These are phyloP conservation scores for Tauraco hartlaubi DNA, from an alignment of 2,797 vertebrate species.

Conservation along the genomic window DNA sequence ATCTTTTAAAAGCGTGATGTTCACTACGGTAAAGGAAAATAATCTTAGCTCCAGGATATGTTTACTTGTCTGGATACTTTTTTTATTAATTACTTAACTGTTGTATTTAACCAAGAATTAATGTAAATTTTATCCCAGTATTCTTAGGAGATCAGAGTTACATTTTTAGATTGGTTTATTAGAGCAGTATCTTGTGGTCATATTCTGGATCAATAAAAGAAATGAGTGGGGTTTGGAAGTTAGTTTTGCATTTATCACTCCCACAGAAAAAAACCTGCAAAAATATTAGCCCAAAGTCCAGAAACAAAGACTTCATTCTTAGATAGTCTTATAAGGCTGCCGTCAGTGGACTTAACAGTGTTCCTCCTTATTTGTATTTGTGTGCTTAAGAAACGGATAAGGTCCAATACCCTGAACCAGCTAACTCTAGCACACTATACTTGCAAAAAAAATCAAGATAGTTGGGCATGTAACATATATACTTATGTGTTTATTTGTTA, in stretches of 20 bases:
- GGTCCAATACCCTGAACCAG: not conserved
- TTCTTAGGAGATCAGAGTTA: not conserved
- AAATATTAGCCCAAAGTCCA: not conserved
- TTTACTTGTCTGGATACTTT: not conserved
- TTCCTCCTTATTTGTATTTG: not conserved
- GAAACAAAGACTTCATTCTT: not conserved
- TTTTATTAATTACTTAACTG: not conserved
- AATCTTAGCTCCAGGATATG: not conserved
- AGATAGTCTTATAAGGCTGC: not conserved
- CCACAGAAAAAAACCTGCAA: not conserved
- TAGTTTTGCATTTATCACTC: slow-evolving; percentile 13
- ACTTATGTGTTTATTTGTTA: not conserved
- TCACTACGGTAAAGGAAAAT: not conserved
- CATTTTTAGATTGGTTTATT: not conserved
- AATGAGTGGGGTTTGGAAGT: not conserved
- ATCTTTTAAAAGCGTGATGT: not conserved
- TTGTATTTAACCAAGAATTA: not conserved
- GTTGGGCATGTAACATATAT: not conserved
- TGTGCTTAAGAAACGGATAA: not conserved
- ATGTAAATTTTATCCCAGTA: not conserved
- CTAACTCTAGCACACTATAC: not conserved
- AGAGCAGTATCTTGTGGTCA: not conserved
- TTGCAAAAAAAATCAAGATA: not conserved
- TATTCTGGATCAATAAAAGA: not conserved
- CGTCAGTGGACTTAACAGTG: not conserved